Evolutionary conservation across 2,888 invertebrate species (phyloP).

Genomic region (Pyrochroa serraticornis): DNA sequence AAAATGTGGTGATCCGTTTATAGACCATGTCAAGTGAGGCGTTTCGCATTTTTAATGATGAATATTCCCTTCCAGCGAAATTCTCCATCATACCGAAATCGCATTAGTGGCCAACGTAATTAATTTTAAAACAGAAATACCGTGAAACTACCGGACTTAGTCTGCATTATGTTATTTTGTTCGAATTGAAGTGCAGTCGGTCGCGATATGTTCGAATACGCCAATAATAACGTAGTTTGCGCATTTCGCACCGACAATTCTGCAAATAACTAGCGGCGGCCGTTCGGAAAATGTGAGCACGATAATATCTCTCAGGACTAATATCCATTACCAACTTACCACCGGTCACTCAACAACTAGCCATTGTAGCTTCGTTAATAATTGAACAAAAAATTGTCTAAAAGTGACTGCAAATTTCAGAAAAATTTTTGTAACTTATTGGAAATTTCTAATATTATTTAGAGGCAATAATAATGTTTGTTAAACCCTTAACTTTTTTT

Average conservation of each 20-base stretch:
- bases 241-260: neutral
- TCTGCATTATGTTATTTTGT: constrained; percentile 24
- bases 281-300: too few species aligned
- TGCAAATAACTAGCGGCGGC: too few species aligned
- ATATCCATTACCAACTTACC: too few species aligned
- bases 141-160: constrained; percentile 19
- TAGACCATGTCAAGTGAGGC: constrained; percentile 17
- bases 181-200: constrained; percentile 6
- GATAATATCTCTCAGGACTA: too few species aligned
- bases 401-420: too few species aligned
- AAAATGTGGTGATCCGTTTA: constrained; percentile 24
- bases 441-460: too few species aligned
- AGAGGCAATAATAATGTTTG: too few species aligned
- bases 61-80: constrained; percentile 15
- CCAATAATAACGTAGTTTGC: constrained; percentile 12
- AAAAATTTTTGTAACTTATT: too few species aligned
- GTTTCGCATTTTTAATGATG: constrained; percentile 13
- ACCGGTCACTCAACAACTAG: too few species aligned
- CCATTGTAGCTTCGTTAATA: too few species aligned
- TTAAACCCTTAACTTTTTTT: too few species aligned
- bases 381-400: too few species aligned
- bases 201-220: constrained; percentile 14
- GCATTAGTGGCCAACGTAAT: constrained; percentile 20
- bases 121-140: constrained; percentile 23
- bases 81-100: constrained; percentile 10